Base-by-base conservation (phyloP, 2,888 invertebrate genomes). In the Embidobia sp. region DNA sequence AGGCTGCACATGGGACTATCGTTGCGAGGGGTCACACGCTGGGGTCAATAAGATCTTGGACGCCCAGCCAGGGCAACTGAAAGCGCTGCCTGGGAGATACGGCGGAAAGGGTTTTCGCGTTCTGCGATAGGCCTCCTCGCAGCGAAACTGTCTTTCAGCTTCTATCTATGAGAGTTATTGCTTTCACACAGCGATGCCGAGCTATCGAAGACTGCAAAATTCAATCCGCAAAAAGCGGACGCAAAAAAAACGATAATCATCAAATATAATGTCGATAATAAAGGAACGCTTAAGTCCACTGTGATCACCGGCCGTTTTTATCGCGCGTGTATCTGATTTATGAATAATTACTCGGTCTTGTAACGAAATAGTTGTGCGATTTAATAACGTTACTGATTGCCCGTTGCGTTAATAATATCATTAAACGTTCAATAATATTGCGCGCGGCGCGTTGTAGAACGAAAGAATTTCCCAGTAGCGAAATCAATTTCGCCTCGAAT, bases 91-190 rank as follows among this genome's bases (percentile, higher is more conserved):
- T 59, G 59, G 79, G 81, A 84, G 88, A 88, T 88, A 88, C 83
- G 85, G 82, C 83, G 81, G 79, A 89, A 87, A 89, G 89, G 88
- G 83, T 89, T 89, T 87, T 88, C 89, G 83, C 87, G 89, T 89
- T 88, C 82, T 81, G 79, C 85, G 89, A 89, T 89, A 89, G 87
- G 85, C 83, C 81, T 61, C 35, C 11, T 67, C 27, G 35, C 59
- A 63, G 55, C 63, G 53, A 72, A 76, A 76, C 61, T 61, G 64
- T 79, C 69, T 69, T 57, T 70, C 69, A 64, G 61, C 69, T 74
- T 73, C 73, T 79, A 79, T 79, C 77, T 77, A 61, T 49, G 63
- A 70, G 77, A 77, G 37, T 79, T 79, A 79, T 77, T 69, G 73
- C 75, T 48, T 72, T 51, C 48, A 10, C 70, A 29, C 31, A 55